These are phyloP conservation scores for Drosophila bocqueti DNA, from an alignment of 1,140 invertebrate genomes.

Conservation along the genomic window DNA sequence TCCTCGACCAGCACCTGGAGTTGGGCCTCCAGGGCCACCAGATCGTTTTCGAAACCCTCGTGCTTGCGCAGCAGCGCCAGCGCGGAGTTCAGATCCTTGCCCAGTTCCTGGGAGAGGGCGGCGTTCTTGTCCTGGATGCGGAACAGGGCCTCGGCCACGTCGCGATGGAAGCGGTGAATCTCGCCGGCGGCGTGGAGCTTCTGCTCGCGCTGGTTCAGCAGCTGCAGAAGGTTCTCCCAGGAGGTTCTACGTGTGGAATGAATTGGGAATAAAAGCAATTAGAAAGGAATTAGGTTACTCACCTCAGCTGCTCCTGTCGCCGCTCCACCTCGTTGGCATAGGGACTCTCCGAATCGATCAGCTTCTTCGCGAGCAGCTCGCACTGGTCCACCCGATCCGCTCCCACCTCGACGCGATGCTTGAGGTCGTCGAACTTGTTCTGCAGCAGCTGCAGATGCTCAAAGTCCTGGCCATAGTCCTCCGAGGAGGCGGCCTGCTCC, in stretches of 20 bases:
- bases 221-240: constrained; percentile 95
- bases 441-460: constrained; percentile 96
- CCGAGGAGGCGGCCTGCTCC: constrained; percentile 94
- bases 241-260: constrained; percentile 80
- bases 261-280: background rate
- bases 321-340: constrained; percentile 95
- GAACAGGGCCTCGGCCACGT: constrained; percentile 96
- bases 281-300: constrained; percentile 44
- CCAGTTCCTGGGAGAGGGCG: constrained; percentile 93
- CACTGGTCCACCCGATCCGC: constrained; percentile 97
- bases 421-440: constrained; percentile 98
- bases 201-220: constrained; percentile 93
- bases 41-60: constrained; percentile 97
- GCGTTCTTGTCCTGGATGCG: constrained; percentile 95
- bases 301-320: constrained; percentile 95
- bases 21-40: constrained; percentile 96
- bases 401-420: constrained; percentile 95
- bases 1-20: constrained; percentile 96
- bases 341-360: constrained; percentile 94
- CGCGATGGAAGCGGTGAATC: constrained; percentile 98
- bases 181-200: constrained; percentile 96
- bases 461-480: constrained; percentile 99
- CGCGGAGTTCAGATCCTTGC: constrained; percentile 95
- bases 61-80: constrained; percentile 93
- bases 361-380: constrained; percentile 95